Evolutionary conservation across 2,888 invertebrate species (phyloP).

Genomic region (Electrophaes corylata): DNA sequence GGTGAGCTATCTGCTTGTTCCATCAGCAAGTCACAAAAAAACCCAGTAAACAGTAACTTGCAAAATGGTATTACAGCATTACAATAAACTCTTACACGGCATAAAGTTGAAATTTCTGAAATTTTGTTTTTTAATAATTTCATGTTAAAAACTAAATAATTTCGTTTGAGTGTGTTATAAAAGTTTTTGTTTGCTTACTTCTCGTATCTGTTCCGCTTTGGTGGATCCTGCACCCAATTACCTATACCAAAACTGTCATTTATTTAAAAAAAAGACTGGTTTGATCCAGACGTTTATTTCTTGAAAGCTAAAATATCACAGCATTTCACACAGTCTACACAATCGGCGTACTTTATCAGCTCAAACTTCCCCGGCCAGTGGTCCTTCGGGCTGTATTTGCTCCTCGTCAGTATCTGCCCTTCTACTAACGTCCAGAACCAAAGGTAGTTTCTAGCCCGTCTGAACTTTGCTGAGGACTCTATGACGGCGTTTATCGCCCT

Average conservation of each 20-base stretch:
- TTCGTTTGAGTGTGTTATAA: no score
- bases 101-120: no score
- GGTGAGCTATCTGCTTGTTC: no score
- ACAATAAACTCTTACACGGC: no score
- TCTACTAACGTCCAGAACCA: constrained; percentile 62
- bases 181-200: no score
- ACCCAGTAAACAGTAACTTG: no score
- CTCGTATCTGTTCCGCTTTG: no score
- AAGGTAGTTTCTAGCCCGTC: constrained; percentile 55
- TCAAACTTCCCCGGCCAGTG: constrained; percentile 52
- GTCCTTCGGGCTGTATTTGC: constrained; percentile 52
- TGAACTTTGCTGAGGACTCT: constrained; percentile 52
- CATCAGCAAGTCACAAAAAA: no score
- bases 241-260: background rate
- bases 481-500: constrained; percentile 63
- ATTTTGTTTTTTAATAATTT: no score
- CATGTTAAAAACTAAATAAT: no score
- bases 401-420: constrained; percentile 54
- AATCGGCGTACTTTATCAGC: constrained; percentile 35
- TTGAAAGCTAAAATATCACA: constrained; percentile 41
- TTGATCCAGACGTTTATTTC: constrained; percentile 3
- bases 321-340: constrained; percentile 48
- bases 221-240: no score
- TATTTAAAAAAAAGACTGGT: background rate
- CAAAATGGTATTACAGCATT: no score